These are phyloP conservation scores for Byasa hedistus DNA, from an alignment of 2,888 invertebrate genomes.

Conservation along the genomic window DNA sequence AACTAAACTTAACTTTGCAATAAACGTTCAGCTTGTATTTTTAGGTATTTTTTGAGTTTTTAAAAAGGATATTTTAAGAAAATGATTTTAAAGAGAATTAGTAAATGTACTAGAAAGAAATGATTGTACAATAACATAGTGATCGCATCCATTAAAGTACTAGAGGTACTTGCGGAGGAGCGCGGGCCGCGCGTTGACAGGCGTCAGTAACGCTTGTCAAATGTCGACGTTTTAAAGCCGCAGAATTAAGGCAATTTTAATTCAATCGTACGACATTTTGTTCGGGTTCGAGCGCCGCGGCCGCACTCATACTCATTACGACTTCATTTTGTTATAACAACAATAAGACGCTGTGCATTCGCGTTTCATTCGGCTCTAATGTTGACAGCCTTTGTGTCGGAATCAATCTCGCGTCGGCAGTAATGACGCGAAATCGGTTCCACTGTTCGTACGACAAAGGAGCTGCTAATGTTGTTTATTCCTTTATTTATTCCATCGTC, in stretches of 20 bases:
- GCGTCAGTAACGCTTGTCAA: slow-evolving; percentile 75
- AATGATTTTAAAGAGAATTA: too few relatives aligned
- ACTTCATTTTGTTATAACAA: slow-evolving; percentile 77
- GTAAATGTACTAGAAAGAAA: not conserved
- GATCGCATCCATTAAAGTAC: slow-evolving; percentile 23
- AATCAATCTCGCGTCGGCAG: slow-evolving; percentile 71
- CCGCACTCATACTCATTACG: slow-evolving; percentile 67
- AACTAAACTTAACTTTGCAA: too few relatives aligned
- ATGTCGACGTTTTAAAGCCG: slow-evolving; percentile 66
- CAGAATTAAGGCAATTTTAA: slow-evolving; percentile 72
- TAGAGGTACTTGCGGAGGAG: not conserved
- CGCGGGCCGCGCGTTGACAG: slow-evolving; percentile 45
- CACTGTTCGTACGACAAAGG: slow-evolving; percentile 61
- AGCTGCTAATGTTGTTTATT: slow-evolving; percentile 66
- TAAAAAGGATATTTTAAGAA: too few relatives aligned
- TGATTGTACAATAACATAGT: slow-evolving; percentile 16
- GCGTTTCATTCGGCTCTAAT: slow-evolving; percentile 58
- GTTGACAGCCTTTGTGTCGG: slow-evolving; percentile 70
- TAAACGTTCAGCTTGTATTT: too few relatives aligned
- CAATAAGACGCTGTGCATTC: slow-evolving; percentile 54
- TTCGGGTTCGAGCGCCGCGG: slow-evolving; percentile 46
- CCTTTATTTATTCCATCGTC: slow-evolving; percentile 45
- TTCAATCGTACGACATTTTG: slow-evolving; percentile 69
- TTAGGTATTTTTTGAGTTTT: too few relatives aligned
- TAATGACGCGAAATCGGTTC: slow-evolving; percentile 74